phyloP scores from a whole-genome alignment of 2,113 vertebrate species.

The Kobus ellipsiprymnus region DNA sequence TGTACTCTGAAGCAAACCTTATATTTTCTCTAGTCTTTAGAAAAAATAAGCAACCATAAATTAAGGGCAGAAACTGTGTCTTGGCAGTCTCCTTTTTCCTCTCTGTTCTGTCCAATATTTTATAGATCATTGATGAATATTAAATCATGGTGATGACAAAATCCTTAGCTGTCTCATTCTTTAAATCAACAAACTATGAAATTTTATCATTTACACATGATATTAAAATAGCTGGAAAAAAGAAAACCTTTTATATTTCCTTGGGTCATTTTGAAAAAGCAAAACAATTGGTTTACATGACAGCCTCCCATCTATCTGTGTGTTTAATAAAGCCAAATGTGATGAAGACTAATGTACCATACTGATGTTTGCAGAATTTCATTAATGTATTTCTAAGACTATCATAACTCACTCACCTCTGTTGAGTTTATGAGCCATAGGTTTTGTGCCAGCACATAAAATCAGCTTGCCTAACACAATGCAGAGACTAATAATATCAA shows the following conservation, averaged over 20 bases:
- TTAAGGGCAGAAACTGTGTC: slow-evolving; percentile 4
- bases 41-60: slow-evolving; percentile 39
- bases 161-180: slow-evolving; percentile 18
- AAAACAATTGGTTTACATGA: slow-evolving; percentile 75
- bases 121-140: neutral
- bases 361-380: slow-evolving; percentile 82
- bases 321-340: slow-evolving; percentile 82
- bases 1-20: neutral
- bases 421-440: slow-evolving; percentile 81
- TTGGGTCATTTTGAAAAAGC: slow-evolving; percentile 64
- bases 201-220: slow-evolving; percentile 9
- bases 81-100: neutral
- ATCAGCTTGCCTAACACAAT: slow-evolving; percentile 75
- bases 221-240: neutral
- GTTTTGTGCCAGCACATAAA: slow-evolving; percentile 80
- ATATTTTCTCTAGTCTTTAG: neutral
- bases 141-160: slow-evolving; percentile 29
- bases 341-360: slow-evolving; percentile 84
- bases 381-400: slow-evolving; percentile 78
- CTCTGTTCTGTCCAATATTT: neutral
- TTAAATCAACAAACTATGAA: slow-evolving; percentile 44
- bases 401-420: slow-evolving; percentile 83
- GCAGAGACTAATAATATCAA: slow-evolving; percentile 72
- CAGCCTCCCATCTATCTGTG: slow-evolving; percentile 75
- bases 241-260: slow-evolving; percentile 42